Conservation (phyloP, 2,113 vertebrate species). For the Psittacula cyanocephala region DNA sequence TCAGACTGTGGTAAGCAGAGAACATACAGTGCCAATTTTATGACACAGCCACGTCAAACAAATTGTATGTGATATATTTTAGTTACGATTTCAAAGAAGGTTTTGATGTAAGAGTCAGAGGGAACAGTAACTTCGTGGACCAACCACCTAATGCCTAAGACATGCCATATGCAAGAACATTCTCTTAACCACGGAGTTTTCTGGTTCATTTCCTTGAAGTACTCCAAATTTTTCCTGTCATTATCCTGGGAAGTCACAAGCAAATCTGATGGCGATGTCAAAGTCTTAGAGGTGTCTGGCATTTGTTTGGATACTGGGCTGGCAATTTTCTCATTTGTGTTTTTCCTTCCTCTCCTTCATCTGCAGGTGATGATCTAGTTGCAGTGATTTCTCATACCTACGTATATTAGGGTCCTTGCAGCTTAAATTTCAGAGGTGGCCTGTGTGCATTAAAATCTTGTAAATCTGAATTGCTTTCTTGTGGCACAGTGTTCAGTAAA, state of each 20-base stretch:
- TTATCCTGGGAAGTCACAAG: neutral
- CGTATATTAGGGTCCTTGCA: neutral
- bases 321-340: neutral
- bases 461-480: neutral
- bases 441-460: neutral
- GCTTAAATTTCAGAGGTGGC: neutral
- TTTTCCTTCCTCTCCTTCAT: neutral
- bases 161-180: neutral
- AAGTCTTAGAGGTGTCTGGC: neutral
- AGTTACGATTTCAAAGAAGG: neutral
- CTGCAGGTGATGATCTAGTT: neutral
- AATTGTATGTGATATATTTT: neutral
- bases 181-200: neutral
- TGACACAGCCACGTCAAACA: neutral
- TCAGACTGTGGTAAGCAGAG: neutral
- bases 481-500: neutral
- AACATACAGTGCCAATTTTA: constrained; percentile 29
- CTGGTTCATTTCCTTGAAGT: neutral
- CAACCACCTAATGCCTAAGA: neutral
- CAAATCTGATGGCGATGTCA: neutral
- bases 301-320: rapidly evolving
- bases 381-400: neutral
- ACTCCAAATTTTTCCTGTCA: neutral
- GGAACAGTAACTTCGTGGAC: neutral
- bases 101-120: neutral